A percentile compares a stretch with the other conserved stretches of the same genome.
Evolutionary conservation across 2,797 vertebrate species (phyloP).

Genomic region (Coreius guichenoti): DNA sequence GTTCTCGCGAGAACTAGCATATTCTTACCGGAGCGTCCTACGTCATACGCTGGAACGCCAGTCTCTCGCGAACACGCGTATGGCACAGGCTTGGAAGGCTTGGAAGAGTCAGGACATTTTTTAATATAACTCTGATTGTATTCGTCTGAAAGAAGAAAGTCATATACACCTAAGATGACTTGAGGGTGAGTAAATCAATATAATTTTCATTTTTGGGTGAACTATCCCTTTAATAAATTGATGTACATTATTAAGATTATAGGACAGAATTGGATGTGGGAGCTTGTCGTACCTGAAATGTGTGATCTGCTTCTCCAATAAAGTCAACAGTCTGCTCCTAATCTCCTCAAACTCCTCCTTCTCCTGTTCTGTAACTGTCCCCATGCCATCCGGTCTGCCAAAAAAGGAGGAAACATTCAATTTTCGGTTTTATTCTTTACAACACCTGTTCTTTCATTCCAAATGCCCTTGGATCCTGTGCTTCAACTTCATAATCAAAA

Average conservation of each 20-base stretch:
- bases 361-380: conserved; percentile 91
- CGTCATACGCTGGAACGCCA: no score
- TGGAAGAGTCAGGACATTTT: no score
- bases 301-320: conserved; percentile 95
- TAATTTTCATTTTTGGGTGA: no score
- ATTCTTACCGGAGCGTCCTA: no score
- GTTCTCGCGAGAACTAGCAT: no score
- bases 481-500: conserved; percentile 1
- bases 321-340: conserved; percentile 83
- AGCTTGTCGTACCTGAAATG: conserved; percentile 88
- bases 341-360: conserved; percentile 90
- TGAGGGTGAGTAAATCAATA: no score
- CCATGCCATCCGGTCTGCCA: conserved; percentile 92
- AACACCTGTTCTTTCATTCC: conserved; percentile 22
- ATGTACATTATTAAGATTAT: neutral
- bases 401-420: conserved; percentile 27
- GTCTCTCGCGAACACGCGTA: no score
- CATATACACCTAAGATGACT: no score
- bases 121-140: no score
- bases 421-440: neutral
- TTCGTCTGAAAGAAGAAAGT: no score
- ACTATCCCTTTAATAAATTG: neutral
- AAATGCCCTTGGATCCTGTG: conserved; percentile 16
- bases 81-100: no score
- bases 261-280: neutral